Base-by-base conservation (phyloP, 2,888 invertebrate genomes). In the Reticulitermes lucifugus region DNA sequence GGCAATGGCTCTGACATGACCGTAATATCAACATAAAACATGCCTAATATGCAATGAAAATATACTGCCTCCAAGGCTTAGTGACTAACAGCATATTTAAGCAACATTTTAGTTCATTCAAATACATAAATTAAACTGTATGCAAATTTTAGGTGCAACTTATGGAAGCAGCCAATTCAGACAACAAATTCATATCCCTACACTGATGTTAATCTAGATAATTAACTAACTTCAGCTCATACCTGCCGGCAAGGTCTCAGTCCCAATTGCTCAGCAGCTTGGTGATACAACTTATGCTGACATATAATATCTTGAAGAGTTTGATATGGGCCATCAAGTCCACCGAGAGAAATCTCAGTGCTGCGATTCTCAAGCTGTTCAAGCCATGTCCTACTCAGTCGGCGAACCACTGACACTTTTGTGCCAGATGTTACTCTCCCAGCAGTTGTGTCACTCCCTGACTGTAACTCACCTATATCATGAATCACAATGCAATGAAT, bases 331-430 rank as follows among this genome's bases (percentile, higher is more conserved):
- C 83, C 88, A 22, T 88, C 80, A 51, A 89, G 83, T 0, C 89
- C 88, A 9, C 87, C 86, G n/a, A 86, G 77, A 25, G 59, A 21
- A 51, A 29, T 21, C 25, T 22, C 18, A 43, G n/a, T 9, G 4
- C 60, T 12, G 29, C 35, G 12, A 46, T 82, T 79, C 46, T 83
- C 71, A 55, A 86, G 25, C 29, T 87, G 65, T 46, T 89, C 89
- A 86, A 90, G 89, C 65, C 90, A 87, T 43, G 77, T 84, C 59
- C 85, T 85, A 75, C 88, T 88, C 10, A 88, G 86, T n/a, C 87
- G 73, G 60, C 87, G 85, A 5, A 86, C 83, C 83, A 89, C 79
- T 10, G 87, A 87, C 0, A 89, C 86, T 55, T 88, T 88, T 25
- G 89, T 88, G 25, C 87, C 84, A 2, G 86, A 75, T 29, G 83